Base-by-base conservation (phyloP, 2,113 vertebrate genomes). In the Pteruthius melanotis region DNA sequence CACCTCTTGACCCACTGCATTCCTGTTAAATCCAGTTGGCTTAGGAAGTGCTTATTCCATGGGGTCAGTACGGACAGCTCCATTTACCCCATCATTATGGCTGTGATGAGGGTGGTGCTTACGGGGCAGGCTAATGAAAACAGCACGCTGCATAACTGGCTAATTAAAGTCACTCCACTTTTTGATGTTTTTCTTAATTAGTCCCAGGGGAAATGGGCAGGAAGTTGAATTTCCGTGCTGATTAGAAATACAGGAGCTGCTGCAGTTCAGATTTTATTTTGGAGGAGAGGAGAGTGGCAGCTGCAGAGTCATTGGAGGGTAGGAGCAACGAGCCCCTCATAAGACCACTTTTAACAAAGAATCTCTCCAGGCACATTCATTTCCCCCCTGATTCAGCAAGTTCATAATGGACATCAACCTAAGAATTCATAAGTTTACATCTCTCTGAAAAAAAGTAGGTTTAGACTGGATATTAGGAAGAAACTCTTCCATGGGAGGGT, bases 101-200 rank as follows among this genome's bases (percentile, higher is more conserved):
- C 80, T 84, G 39, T 92, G 87, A 96, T 93, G 76, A 95, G 56
- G 86, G 56, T 64, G 39, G 57, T 93, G 60, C 75, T 87, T 92
- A 69, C 33, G 61, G 50, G 96, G 87, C 59, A 96, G 30, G 40
- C 92, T 96, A 96, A 97, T 94, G 94, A 94, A 81, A 82, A 90
- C 94, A 93, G 63, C 52, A 72, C 10, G 56, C 47, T 91, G 81
- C 91, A 89, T 89, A 97, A 90, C 76, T 69, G 70, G n/a, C 91
- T 98, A 97, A 98, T 97, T 97, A 97, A 97, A 97, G 90, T 91
- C 82, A 94, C 64, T 95, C 83, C 66, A 88, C 44, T 97, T 96
- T 79, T 87, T 88, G 81, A 91, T 97, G 50, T 61, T 95, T 97
- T 94, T 82, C 75, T 87, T 97, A 97, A 97, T 97, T 95, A 94